phyloP scores from a whole-genome alignment of 37 sponge, comb jelly and placozoan species.

The Beroe ovata region DNA sequence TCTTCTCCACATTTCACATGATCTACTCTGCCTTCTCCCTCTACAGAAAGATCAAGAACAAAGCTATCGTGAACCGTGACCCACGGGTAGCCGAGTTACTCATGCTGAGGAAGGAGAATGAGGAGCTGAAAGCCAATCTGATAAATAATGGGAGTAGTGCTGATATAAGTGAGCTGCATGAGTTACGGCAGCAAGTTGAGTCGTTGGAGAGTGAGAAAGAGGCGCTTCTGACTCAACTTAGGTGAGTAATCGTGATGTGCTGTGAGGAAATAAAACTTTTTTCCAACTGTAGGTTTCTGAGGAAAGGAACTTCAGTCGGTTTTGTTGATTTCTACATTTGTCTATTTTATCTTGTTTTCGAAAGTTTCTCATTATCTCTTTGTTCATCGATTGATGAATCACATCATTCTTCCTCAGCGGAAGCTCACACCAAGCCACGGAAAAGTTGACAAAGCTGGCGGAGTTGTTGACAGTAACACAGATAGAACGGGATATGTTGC shows the following conservation, averaged over 20 bases:
- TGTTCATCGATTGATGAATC: background rate
- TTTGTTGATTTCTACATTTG: background rate
- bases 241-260: background rate
- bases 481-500: constrained; percentile 24
- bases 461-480: constrained; percentile 60
- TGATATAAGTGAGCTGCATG: constrained; percentile 11
- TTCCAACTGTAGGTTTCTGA: too few relatives aligned
- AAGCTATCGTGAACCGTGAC: constrained; percentile 53
- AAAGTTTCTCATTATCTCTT: too few relatives aligned
- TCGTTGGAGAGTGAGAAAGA: constrained; percentile 31
- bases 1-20: background rate
- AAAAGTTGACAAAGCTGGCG: constrained; percentile 31
- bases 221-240: constrained; percentile 23
- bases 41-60: constrained; percentile 58
- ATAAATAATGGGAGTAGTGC: constrained; percentile 27
- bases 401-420: background rate
- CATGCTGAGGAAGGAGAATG: constrained; percentile 36
- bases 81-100: constrained; percentile 24
- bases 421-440: background rate
- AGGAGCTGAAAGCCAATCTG: constrained; percentile 18
- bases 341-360: too few relatives aligned
- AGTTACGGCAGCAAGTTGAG: background rate
- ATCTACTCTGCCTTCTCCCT: background rate
- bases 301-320: too few relatives aligned
- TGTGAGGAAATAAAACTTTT: background rate